A percentile compares a stretch with the other conserved stretches of the same genome.
phyloP scores from a whole-genome alignment of 2,797 vertebrate genomes.

The Bradypus variegatus region DNA sequence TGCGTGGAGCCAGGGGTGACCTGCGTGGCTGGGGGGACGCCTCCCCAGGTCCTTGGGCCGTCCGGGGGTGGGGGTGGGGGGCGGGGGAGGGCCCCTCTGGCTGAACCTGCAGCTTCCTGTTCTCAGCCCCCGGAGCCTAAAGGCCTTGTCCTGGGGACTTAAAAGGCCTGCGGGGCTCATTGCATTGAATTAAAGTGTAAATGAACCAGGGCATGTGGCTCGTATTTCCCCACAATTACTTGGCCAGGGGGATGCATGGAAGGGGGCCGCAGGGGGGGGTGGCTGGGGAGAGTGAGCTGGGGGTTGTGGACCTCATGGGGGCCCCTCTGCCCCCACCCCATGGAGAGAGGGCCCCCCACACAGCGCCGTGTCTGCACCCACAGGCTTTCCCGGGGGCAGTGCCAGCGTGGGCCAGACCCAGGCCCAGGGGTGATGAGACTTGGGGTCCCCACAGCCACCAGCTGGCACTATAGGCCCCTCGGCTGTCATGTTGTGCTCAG shows the following conservation, averaged over 20 bases:
- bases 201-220: constrained; percentile 29
- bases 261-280: neutral
- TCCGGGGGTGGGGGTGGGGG: neutral
- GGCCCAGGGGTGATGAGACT: too few species aligned
- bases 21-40: neutral
- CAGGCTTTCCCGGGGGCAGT: too few species aligned
- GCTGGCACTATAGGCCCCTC: too few species aligned
- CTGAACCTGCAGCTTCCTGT: constrained; percentile 21
- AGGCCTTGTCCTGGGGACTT: constrained; percentile 34
- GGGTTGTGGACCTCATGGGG: fast-evolving
- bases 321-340: neutral
- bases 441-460: too few species aligned
- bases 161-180: constrained; percentile 48
- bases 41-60: neutral
- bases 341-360: too few species aligned
- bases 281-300: neutral
- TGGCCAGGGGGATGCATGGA: neutral
- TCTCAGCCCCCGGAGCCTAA: constrained; percentile 25
- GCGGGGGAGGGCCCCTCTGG: neutral
- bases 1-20: neutral
- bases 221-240: constrained; percentile 34
- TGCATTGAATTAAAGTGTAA: constrained; percentile 40
- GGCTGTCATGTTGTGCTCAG: too few species aligned
- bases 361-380: too few species aligned
- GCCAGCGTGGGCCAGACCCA: too few species aligned